Percentiles rank a stretch among this genome's conserved stretches.
Conservation (phyloP, 2,797 vertebrate genomes). For the Fringilla coelebs region DNA sequence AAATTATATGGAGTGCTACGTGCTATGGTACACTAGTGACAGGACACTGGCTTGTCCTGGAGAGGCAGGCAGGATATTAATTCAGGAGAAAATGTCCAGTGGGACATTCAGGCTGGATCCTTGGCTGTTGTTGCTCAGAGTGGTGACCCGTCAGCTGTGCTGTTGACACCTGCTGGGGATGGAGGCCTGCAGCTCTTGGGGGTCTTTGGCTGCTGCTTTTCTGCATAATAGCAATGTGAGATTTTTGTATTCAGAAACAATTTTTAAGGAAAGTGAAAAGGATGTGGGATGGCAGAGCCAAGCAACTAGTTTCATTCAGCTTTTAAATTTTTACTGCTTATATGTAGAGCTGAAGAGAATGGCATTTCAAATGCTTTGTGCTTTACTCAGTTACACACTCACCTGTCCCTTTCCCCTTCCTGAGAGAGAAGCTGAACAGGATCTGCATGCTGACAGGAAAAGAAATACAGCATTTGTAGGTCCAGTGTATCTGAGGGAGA, state of each 20-base stretch:
- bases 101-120: neutral
- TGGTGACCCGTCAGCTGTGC: neutral
- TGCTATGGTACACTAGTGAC: neutral
- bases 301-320: neutral
- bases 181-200: neutral
- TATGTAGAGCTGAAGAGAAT: neutral
- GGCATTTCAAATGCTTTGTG: neutral
- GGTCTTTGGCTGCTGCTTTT: neutral
- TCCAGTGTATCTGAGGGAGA: neutral
- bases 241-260: neutral
- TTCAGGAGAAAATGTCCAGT: neutral
- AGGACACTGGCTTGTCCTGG: neutral
- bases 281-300: neutral
- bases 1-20: fast-evolving
- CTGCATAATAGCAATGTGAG: neutral
- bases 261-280: neutral
- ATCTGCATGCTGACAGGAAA: neutral
- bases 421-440: neutral
- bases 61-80: neutral
- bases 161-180: neutral
- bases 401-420: neutral
- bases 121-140: neutral
- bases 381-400: neutral
- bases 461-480: neutral
- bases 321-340: conserved; percentile 17